A percentile compares a stretch with the other conserved stretches of the same genome.
Conservation (phyloP, 2,888 invertebrate species). For the Siphonodentalium dalli region DNA sequence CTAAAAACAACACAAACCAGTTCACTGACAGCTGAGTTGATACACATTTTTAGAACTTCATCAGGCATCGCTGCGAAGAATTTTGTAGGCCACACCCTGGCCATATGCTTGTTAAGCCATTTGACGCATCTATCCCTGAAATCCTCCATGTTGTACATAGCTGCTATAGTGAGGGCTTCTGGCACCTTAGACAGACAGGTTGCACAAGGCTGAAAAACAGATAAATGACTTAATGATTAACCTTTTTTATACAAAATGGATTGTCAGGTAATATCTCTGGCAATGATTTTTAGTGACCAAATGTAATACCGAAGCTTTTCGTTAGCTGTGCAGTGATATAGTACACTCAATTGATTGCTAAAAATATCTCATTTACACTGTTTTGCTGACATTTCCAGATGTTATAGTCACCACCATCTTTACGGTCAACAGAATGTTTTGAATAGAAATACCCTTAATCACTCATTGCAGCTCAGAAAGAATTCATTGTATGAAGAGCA, state of each 20-base stretch:
- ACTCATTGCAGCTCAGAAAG: too few relatives aligned
- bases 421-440: too few relatives aligned
- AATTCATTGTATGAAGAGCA: too few relatives aligned
- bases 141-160: constrained; percentile 86
- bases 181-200: constrained; percentile 86
- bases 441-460: too few relatives aligned
- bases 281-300: too few relatives aligned
- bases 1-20: constrained; percentile 44
- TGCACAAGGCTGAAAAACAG: constrained; percentile 78
- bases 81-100: constrained; percentile 89
- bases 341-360: too few relatives aligned
- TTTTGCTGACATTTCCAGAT: too few relatives aligned
- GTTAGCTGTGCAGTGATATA: too few relatives aligned
- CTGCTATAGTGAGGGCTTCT: constrained; percentile 85
- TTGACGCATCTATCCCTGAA: constrained; percentile 83
- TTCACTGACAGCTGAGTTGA: constrained; percentile 40
- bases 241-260: not conserved
- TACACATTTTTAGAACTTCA: constrained; percentile 68
- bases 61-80: constrained; percentile 85
- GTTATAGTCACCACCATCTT: too few relatives aligned
- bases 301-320: too few relatives aligned
- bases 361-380: too few relatives aligned
- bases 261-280: too few relatives aligned
- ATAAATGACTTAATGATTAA: constrained; percentile 3
- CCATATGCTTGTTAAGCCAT: constrained; percentile 88